A percentile compares a stretch with the other conserved stretches of the same genome.
These are phyloP conservation scores for Aptenodytes forsteri DNA, from an alignment of 2,113 vertebrate genomes.

Conservation along the genomic window DNA sequence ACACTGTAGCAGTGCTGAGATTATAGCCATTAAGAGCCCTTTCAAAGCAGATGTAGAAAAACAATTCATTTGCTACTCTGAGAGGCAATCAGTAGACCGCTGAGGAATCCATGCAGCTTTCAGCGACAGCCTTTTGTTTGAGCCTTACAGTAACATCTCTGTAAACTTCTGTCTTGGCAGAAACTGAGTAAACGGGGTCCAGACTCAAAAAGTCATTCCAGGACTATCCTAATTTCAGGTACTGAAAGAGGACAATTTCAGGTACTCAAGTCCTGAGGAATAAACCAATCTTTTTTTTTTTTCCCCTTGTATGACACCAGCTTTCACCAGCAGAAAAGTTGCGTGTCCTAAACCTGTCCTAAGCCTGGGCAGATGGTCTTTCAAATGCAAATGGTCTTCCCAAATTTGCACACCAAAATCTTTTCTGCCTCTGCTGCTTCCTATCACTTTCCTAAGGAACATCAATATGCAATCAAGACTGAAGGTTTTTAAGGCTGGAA, in stretches of 20 bases:
- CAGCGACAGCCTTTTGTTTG: neutral
- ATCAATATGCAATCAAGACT: slow-evolving; percentile 49
- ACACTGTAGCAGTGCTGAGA: neutral
- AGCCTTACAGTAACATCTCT: neutral
- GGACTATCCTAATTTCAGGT: neutral
- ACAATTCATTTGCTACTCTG: neutral
- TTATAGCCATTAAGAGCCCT: neutral
- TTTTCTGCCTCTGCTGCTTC: neutral
- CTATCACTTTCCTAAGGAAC: slow-evolving; percentile 2
- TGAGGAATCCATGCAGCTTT: neutral
- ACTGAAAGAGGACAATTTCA: neutral
- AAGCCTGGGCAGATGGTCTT: neutral
- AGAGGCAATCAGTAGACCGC: neutral
- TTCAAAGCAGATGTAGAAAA: neutral
- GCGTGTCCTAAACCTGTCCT: neutral
- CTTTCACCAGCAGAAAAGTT: neutral
- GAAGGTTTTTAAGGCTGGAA: slow-evolving; percentile 28
- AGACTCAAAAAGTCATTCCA: neutral
- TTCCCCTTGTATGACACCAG: neutral
- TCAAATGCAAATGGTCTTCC: slow-evolving; percentile 23
- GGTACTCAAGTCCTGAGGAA: neutral
- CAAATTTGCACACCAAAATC: slow-evolving; percentile 46
- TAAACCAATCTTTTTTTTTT: neutral
- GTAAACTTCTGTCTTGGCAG: neutral
- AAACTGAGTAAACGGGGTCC: neutral